A percentile compares a stretch with the other conserved stretches of the same genome.
Conservation (phyloP, 2,888 invertebrate genomes). For the Andrena minutula region DNA sequence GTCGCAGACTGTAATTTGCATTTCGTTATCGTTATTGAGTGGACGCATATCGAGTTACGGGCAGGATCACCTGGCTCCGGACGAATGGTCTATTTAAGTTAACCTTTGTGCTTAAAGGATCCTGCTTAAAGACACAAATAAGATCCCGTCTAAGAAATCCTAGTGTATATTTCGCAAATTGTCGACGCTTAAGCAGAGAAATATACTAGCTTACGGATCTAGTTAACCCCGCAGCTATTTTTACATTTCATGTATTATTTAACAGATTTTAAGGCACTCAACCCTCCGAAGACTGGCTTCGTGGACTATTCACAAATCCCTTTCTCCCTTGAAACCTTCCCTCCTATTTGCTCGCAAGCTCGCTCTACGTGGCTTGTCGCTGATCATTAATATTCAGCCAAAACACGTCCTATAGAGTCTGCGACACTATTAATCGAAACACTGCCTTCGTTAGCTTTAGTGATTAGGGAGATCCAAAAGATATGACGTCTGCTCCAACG, state of each 20-base stretch:
- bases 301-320: constrained; percentile 37
- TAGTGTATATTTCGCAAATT: background rate
- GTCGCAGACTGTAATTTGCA: constrained; percentile 19
- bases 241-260: constrained; percentile 44
- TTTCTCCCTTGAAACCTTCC: constrained; percentile 15
- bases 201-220: constrained; percentile 13
- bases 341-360: constrained; percentile 36
- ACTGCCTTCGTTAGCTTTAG: constrained; percentile 8
- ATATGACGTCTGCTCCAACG: background rate
- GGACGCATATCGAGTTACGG: background rate
- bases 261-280: constrained; percentile 37
- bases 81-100: no score
- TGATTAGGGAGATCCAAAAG: background rate
- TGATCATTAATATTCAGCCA: constrained; percentile 38
- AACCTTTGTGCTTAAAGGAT: no score
- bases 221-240: constrained; percentile 6
- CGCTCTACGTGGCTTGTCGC: constrained; percentile 11
- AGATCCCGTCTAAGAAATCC: no score
- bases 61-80: background rate
- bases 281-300: constrained; percentile 30
- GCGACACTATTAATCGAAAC: constrained; percentile 12
- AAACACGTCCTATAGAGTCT: constrained; percentile 27
- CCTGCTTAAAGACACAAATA: no score
- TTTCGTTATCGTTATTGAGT: constrained; percentile 20
- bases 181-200: background rate